Evolutionary conservation across 92 coral and sea anemone species (phyloP).

Genomic region (Plumapathes pennacea): DNA sequence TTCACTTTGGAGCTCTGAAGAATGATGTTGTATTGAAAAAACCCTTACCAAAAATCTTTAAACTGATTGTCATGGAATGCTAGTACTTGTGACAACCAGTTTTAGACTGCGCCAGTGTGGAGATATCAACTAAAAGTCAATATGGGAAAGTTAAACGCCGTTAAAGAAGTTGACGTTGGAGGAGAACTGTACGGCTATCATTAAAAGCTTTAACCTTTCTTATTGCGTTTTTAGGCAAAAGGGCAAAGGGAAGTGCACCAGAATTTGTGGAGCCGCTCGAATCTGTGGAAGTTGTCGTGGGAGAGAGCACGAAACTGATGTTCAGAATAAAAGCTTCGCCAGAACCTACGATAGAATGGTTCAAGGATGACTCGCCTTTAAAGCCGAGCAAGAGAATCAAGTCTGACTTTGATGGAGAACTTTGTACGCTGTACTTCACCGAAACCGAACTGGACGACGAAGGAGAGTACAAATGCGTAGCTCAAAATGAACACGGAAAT

Average conservation of each 20-base stretch:
- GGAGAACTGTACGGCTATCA: no score
- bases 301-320: slow-evolving; percentile 48
- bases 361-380: slow-evolving; percentile 59
- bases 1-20: no score
- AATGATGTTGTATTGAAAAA: no score
- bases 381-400: slow-evolving; percentile 35
- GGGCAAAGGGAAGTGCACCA: slow-evolving; percentile 58
- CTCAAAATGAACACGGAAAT: slow-evolving; percentile 56
- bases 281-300: slow-evolving; percentile 63
- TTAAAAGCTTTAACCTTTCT: no score
- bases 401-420: slow-evolving; percentile 44
- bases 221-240: slow-evolving; percentile 49
- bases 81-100: no score
- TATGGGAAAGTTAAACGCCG: no score
- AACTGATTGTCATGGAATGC: no score
- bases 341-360: slow-evolving; percentile 72
- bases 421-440: slow-evolving; percentile 36
- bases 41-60: no score
- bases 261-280: slow-evolving; percentile 40
- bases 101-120: no score
- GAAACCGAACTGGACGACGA: slow-evolving; percentile 67
- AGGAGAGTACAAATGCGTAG: slow-evolving; percentile 64
- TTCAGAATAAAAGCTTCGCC: slow-evolving; percentile 67
- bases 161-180: no score
- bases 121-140: no score